Evolutionary conservation across 1,140 invertebrate genomes (phyloP), one percentile per base, ranked within the genome.

Genomic region (Anoplophora glabripennis): DNA sequence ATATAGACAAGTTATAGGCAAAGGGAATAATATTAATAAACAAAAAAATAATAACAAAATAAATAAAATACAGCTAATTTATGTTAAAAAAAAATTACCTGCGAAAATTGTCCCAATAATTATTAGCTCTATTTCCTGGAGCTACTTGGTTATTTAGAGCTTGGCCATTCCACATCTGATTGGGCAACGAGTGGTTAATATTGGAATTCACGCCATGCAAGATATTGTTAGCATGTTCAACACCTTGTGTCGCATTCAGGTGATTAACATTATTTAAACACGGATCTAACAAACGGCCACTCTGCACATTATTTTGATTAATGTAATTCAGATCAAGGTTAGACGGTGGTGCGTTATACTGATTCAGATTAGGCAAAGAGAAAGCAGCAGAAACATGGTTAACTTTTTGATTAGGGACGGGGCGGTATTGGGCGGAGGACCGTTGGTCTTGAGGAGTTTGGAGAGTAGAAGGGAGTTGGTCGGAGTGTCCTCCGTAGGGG

Each of bases 31-130:
- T 3, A 35, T 51, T 33, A 51, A 35, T 10, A 37, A 37, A 47
- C 9, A 59, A n/a, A 55, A 28, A 54, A 14, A 42, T 14, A 53
- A 17, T 53, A 17, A 45, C 7, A 53, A 59, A 28, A 54, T 28
- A 28, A 46, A 53, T 40, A 21, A 36, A 47, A 44, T 48, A 35
- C n/a, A 21, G 10, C 37, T 41, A 35, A 28, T 28, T 28, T 28
- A 28, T 5, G 21, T 28, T 28, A 40, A 14, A 58, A 66, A 28
- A 28, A 5, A 28, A 28, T 83, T 86, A 90, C 89, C 89, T 91
- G 80, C 89, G 77, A 73, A 94, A 93, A 79, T 93, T 93, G 70
- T 94, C 92, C 90, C 89, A 93, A 76, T 92, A 93, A 77, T 93
- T 93, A 75, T 93, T 94, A 41, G 90, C 89, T 59, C 90, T 79